Evolutionary conservation across 1,140 invertebrate genomes (phyloP).

Genomic region (Sitophilus oryzae): DNA sequence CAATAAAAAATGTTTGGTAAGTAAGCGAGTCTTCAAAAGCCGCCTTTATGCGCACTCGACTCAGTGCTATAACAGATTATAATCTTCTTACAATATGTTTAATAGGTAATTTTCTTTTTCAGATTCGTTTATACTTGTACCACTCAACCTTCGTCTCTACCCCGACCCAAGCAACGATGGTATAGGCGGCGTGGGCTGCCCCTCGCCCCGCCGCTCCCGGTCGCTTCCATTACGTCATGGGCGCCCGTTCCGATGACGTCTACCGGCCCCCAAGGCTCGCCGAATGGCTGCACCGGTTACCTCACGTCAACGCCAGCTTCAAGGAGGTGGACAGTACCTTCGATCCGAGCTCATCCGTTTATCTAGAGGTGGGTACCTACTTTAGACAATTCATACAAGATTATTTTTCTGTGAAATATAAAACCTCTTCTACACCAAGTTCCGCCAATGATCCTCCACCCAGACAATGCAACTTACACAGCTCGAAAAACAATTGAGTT

Average conservation of each 20-base stretch:
- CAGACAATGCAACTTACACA: too few relatives aligned
- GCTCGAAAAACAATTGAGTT: too few relatives aligned
- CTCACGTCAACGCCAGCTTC: slow-evolving; percentile 82
- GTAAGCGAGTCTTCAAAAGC: too few relatives aligned
- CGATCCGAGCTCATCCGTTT: slow-evolving; percentile 78
- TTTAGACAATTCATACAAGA: too few relatives aligned
- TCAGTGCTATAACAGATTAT: too few relatives aligned
- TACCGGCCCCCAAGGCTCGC: slow-evolving; percentile 77
- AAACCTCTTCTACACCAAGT: too few relatives aligned
- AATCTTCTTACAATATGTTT: too few relatives aligned
- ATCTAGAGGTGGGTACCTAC: slow-evolving; percentile 73
- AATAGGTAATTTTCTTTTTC: too few relatives aligned
- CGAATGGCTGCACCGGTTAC: slow-evolving; percentile 76
- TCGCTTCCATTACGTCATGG: slow-evolving; percentile 37
- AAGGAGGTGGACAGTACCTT: slow-evolving; percentile 86
- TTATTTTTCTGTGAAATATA: too few relatives aligned
- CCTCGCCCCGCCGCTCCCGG: slow-evolving; percentile 3
- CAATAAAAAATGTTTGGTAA: too few relatives aligned
- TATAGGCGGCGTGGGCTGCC: slow-evolving; percentile 12
- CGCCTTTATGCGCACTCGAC: too few relatives aligned
- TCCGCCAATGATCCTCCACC: too few relatives aligned
- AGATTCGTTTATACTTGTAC: not conserved
- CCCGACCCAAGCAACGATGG: not conserved
- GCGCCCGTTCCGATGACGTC: slow-evolving; percentile 53
- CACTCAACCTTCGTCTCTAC: not conserved